These are phyloP conservation scores for Sebastes cheni DNA, from an alignment of 2,797 vertebrate species.

Conservation along the genomic window DNA sequence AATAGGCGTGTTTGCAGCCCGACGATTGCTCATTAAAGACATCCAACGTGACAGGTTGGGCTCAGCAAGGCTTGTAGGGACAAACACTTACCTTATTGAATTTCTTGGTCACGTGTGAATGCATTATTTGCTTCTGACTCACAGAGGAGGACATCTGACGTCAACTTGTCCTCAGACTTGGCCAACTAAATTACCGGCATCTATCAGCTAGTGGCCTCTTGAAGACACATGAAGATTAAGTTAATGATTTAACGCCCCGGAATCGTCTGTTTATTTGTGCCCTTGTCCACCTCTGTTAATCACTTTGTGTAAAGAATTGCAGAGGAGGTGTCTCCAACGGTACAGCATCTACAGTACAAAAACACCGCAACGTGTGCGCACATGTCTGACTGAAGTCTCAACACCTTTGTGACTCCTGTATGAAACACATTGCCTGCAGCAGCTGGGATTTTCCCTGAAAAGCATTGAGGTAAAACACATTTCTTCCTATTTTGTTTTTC, in stretches of 20 bases:
- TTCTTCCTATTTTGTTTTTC: conserved; percentile 63
- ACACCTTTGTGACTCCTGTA: conserved; percentile 42
- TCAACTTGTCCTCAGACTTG: conserved; percentile 42
- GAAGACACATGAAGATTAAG: conserved; percentile 14
- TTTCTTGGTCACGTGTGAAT: conserved; percentile 47
- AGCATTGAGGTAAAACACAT: conserved; percentile 57
- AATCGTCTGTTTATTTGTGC: conserved; percentile 40
- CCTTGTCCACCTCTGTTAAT: conserved; percentile 30
- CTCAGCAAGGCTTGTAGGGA: conserved; percentile 18
- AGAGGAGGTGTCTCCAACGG: conserved; percentile 6
- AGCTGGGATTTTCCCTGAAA: conserved; percentile 68
- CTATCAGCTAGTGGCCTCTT: conserved; percentile 16
- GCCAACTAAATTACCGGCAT: conserved; percentile 34
- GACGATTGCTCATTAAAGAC: conserved; percentile 17
- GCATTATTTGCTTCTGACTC: conserved; percentile 52
- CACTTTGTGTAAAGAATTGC: conserved; percentile 24
- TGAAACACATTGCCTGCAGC: conserved; percentile 45
- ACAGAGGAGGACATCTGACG: conserved; percentile 43
- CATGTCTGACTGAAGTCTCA: conserved; percentile 40
- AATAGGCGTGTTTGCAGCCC: conserved; percentile 18
- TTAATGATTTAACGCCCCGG: conserved; percentile 31
- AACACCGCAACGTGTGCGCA: conserved; percentile 37
- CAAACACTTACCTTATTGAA: conserved; percentile 68
- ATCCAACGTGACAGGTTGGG: conserved; percentile 43
- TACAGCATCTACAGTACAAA: neutral